Conservation (phyloP, 1,140 invertebrate species). For the Lasioglossum albipes region DNA sequence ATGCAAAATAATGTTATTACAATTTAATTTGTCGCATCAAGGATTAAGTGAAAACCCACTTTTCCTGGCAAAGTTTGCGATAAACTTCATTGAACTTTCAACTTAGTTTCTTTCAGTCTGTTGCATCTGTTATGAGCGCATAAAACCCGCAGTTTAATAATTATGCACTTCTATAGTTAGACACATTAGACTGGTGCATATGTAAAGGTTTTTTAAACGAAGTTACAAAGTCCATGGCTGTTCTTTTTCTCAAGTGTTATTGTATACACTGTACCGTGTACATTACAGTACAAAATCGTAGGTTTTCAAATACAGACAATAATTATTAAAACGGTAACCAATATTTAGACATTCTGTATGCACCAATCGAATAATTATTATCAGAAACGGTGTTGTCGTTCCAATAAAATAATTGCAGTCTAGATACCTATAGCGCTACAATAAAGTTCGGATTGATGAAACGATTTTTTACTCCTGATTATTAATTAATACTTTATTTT, state of each 20-base stretch:
- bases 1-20: too few species aligned
- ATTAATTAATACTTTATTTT: not conserved
- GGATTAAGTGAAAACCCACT: too few species aligned
- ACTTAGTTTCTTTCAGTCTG: too few species aligned
- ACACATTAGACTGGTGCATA: not conserved
- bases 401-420: not conserved
- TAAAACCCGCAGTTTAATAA: too few species aligned
- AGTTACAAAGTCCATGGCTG: not conserved
- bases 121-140: too few species aligned
- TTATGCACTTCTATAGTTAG: not conserved
- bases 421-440: not conserved
- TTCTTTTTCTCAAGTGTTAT: not conserved
- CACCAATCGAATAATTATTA: slow-evolving; percentile 9
- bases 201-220: not conserved
- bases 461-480: not conserved
- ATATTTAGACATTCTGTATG: not conserved
- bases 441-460: not conserved
- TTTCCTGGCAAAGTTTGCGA: too few species aligned
- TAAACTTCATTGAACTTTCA: too few species aligned
- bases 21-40: too few species aligned
- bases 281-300: not conserved
- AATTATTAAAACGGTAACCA: not conserved
- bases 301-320: not conserved
- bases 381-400: not conserved
- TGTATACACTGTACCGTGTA: not conserved